phyloP scores from a whole-genome alignment of 2,888 invertebrate genomes.

The Meta bourneti region DNA sequence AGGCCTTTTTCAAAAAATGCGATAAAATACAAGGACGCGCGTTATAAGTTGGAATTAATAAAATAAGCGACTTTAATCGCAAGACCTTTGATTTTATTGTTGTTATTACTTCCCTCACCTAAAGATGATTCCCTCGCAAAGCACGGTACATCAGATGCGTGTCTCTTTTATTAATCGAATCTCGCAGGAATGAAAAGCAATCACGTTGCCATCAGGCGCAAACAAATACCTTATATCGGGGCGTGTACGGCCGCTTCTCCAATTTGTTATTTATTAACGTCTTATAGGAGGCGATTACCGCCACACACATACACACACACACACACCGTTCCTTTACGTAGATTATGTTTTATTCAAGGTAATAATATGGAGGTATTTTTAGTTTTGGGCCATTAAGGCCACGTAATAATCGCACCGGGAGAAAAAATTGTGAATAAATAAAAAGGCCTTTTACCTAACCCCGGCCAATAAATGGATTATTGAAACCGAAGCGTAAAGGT shows the following conservation, averaged over 20 bases:
- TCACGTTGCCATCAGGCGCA: conserved; percentile 73
- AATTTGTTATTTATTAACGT: conserved; percentile 76
- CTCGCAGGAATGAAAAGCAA: conserved; percentile 63
- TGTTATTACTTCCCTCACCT: not conserved
- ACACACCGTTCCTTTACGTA: not conserved
- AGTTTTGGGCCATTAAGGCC: conserved; percentile 68
- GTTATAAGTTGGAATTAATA: not conserved
- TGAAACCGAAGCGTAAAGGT: conserved; percentile 43
- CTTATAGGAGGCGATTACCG: conserved; percentile 74
- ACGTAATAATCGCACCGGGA: conserved; percentile 59
- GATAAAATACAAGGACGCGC: not conserved
- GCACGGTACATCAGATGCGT: not conserved
- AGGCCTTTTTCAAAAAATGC: not conserved
- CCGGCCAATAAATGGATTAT: conserved; percentile 73
- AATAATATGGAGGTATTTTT: conserved; percentile 72
- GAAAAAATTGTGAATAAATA: conserved; percentile 58
- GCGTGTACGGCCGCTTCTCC: conserved; percentile 57
- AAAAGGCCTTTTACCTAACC: conserved; percentile 33
- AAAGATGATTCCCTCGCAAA: not conserved
- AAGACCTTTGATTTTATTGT: not conserved
- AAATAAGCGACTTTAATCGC: not conserved
- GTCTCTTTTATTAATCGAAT: conserved; percentile 67
- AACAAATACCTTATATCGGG: conserved; percentile 68
- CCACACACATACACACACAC: not conserved
- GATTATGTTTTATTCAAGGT: conserved; percentile 76